phyloP scores from a whole-genome alignment of 2,797 vertebrate genomes.

The Pseudochirops corinnae region DNA sequence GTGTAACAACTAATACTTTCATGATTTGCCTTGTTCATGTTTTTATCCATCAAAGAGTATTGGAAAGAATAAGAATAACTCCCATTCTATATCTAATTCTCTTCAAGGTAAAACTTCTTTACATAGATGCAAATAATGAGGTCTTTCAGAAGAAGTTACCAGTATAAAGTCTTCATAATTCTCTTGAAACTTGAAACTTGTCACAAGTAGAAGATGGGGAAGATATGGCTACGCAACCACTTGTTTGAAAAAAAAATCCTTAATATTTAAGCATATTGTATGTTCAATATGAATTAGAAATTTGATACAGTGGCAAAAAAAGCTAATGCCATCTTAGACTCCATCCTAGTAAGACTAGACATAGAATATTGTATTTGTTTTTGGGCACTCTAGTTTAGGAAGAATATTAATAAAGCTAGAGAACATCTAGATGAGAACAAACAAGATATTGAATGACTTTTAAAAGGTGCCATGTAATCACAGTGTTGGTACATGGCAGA shows the following conservation, averaged over 20 bases:
- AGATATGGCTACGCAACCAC: neutral
- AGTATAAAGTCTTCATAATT: neutral
- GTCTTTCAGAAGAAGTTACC: neutral
- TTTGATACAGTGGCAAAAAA: neutral
- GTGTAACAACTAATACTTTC: neutral
- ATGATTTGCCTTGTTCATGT: neutral
- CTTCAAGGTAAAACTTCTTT: neutral
- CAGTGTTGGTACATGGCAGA: neutral
- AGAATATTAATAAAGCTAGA: neutral
- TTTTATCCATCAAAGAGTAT: neutral
- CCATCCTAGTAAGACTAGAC: neutral
- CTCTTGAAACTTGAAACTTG: neutral
- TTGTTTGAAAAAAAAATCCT: neutral
- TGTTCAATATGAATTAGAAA: neutral
- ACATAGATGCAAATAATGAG: neutral
- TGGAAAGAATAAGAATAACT: neutral
- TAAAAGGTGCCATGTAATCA: neutral
- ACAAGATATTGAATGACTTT: neutral
- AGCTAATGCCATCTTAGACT: neutral
- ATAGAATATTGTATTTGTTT: neutral
- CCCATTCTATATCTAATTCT: neutral
- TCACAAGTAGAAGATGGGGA: neutral
- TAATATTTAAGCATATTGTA: neutral
- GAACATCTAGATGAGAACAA: neutral
- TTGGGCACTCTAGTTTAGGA: neutral